Conservation (phyloP, 2,113 vertebrate genomes). For the Syrrhaptes paradoxus region DNA sequence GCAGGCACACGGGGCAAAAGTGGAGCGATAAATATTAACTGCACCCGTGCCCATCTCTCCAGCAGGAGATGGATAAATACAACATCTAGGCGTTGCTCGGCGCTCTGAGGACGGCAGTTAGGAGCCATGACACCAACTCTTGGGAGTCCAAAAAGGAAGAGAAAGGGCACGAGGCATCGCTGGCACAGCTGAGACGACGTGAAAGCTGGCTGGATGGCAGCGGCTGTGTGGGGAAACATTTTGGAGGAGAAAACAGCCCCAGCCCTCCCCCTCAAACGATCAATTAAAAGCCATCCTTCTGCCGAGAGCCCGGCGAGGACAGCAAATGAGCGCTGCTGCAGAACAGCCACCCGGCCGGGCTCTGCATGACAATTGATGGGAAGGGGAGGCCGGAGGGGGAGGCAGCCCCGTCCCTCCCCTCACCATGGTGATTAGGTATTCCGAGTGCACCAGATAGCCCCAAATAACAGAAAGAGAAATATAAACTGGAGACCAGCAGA, state of each 20-base stretch:
- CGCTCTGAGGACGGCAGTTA: neutral
- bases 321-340: constrained; percentile 56
- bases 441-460: constrained; percentile 76
- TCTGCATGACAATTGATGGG: constrained; percentile 81
- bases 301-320: constrained; percentile 43
- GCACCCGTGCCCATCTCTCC: neutral
- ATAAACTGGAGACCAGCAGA: constrained; percentile 65
- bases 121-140: neutral
- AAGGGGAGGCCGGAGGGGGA: constrained; percentile 55
- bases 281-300: constrained; percentile 79
- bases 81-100: neutral
- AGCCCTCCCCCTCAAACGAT: constrained; percentile 71
- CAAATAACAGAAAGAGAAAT: constrained; percentile 70
- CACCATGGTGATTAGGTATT: constrained; percentile 82
- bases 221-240: constrained; percentile 49
- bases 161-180: neutral
- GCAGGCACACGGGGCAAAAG: neutral
- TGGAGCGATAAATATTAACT: neutral
- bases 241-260: constrained; percentile 45
- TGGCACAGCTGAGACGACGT: neutral
- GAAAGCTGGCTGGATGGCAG: constrained; percentile 20
- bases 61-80: neutral
- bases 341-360: constrained; percentile 60
- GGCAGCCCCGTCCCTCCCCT: constrained; percentile 68
- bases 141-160: neutral